Evolutionary conservation across 2,888 invertebrate genomes (phyloP), one percentile per base, ranked within the genome.

Genomic region (Lasioglossum villosulum): DNA sequence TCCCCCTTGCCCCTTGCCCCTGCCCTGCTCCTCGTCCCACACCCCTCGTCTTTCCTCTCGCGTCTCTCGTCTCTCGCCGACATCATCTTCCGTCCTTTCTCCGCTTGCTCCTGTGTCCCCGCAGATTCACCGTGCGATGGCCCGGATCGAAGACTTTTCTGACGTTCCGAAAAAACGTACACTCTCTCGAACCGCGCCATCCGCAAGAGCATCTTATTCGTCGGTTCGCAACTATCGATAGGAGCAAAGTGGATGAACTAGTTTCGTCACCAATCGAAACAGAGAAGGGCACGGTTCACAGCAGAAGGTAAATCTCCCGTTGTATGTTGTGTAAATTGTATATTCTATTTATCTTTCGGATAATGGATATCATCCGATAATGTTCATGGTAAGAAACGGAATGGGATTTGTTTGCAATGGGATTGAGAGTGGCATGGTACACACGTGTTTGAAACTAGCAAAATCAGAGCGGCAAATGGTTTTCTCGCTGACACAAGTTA

Each of bases 21-120:
- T 37, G 37, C 79, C 52, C 37, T 37, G 68, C 45, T 23, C 66
- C 66, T 39, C 73, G 14, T 45, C 45, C 56, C 75, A 59, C 68
- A 48, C 27, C 34, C 42, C 48, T 39, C 73, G 10, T 23, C 45
- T 59, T 27, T 59, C 59, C 10, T 14, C 59, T 59, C 27, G 12
- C 59, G 5, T 14, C 48, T 81, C 68, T 45, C 75, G 8, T 42
- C 48, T 63, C 56, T 72, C 56, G 68, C 12, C 68, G 37, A n/a
- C 48, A 30, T 70, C 52, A 37, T n/a, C 3, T 19, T 73, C 30
- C 30, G 68, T 68, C 34, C 68, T 68, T 34, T 23, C 39, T 42
- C 34, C 74, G 66, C 19, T 6, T 56, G 30, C 42, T 27, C 52
- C 34, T 34, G 27, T 19, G 34, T 34, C 66, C 8, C 34, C 66